Evolutionary conservation across 2,113 vertebrate genomes (phyloP).

Genomic region (Thamnaconus septentrionalis): DNA sequence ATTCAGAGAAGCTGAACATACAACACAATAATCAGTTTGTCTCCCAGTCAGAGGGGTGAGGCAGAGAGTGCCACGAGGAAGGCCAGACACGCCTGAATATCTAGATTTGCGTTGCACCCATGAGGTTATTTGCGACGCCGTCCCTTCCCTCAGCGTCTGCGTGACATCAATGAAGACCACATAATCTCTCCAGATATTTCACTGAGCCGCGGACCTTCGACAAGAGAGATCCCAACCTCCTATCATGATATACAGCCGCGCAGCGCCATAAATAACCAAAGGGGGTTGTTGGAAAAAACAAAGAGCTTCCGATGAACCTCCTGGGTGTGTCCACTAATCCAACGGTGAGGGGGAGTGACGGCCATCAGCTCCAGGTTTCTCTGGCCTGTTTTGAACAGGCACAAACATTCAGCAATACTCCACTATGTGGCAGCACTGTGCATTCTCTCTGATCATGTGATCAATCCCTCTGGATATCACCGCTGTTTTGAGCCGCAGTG

Average conservation of each 20-base stretch:
- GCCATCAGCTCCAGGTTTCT: slow-evolving; percentile 21
- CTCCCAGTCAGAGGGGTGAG: slow-evolving; percentile 26
- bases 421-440: not conserved
- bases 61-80: slow-evolving; percentile 13
- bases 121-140: not conserved
- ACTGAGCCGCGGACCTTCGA: slow-evolving; percentile 6
- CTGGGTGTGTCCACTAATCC: slow-evolving; percentile 12
- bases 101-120: slow-evolving; percentile 30
- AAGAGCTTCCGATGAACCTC: slow-evolving; percentile 20
- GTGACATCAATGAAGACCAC: slow-evolving; percentile 35
- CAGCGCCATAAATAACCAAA: slow-evolving; percentile 33
- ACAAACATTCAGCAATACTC: not conserved
- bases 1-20: slow-evolving; percentile 57
- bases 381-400: slow-evolving; percentile 9
- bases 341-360: not conserved
- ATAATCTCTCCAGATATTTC: slow-evolving; percentile 61
- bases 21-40: slow-evolving; percentile 57
- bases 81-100: slow-evolving; percentile 44
- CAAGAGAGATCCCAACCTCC: slow-evolving; percentile 19
- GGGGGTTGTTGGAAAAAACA: slow-evolving; percentile 4
- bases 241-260: slow-evolving; percentile 55
- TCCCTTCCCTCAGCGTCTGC: slow-evolving; percentile 11
- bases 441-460: no score
- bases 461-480: no score
- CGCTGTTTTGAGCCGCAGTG: no score